phyloP scores from a whole-genome alignment of 2,113 vertebrate genomes.

The Echinops telfairi region DNA sequence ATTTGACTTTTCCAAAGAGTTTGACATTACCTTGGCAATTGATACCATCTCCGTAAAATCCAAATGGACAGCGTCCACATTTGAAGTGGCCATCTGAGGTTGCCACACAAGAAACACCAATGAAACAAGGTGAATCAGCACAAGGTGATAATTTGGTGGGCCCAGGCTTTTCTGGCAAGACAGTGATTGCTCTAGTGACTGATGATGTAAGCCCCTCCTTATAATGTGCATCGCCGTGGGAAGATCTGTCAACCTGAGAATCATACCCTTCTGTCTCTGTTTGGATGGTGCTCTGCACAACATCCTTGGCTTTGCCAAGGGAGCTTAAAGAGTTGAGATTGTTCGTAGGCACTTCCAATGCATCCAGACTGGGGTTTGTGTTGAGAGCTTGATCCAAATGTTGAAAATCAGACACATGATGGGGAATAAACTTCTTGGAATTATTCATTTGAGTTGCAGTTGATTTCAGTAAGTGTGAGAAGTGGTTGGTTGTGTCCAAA shows the following conservation, averaged over 20 bases:
- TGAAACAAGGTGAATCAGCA: constrained; percentile 89
- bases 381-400: neutral
- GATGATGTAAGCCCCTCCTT: neutral
- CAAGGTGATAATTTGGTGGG: constrained; percentile 83
- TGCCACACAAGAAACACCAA: constrained; percentile 89
- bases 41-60: constrained; percentile 91
- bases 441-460: constrained; percentile 25
- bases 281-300: neutral
- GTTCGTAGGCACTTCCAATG: neutral
- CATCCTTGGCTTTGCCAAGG: neutral
- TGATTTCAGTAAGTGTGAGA: neutral
- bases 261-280: neutral
- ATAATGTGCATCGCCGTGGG: neutral
- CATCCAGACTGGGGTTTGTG: neutral
- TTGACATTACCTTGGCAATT: constrained; percentile 90
- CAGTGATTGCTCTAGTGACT: constrained; percentile 32
- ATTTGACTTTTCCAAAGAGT: neutral
- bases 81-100: constrained; percentile 81
- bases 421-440: constrained; percentile 6
- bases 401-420: constrained; percentile 26
- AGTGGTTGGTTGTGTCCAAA: neutral
- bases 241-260: neutral
- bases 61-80: constrained; percentile 90
- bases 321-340: neutral
- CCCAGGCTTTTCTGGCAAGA: constrained; percentile 67